A percentile compares a stretch with the other conserved stretches of the same genome.
Evolutionary conservation across 2,113 vertebrate genomes (phyloP).

Genomic region (Empidonax traillii): DNA sequence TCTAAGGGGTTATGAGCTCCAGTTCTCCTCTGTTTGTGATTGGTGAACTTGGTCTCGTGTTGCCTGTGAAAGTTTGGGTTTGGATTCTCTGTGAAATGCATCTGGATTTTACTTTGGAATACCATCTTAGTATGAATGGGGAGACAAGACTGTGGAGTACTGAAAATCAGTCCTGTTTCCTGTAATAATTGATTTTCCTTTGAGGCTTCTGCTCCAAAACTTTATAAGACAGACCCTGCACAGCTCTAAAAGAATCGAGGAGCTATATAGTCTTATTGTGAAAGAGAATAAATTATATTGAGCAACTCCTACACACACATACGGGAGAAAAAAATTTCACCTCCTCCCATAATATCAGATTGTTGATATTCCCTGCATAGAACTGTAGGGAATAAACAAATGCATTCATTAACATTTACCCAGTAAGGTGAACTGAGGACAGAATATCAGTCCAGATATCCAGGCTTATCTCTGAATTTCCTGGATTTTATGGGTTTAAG

Average conservation of each 20-base stretch:
- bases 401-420: slow-evolving; percentile 65
- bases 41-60: background rate
- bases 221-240: slow-evolving; percentile 2
- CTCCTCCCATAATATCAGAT: slow-evolving; percentile 64
- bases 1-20: background rate
- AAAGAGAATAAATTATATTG: slow-evolving; percentile 59
- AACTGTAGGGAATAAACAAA: slow-evolving; percentile 61
- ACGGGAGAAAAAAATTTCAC: slow-evolving; percentile 48
- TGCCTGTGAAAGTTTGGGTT: background rate
- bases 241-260: background rate
- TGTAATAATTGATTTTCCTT: slow-evolving; percentile 36
- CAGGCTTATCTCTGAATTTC: slow-evolving; percentile 68
- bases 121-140: background rate
- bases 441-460: slow-evolving; percentile 62
- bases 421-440: slow-evolving; percentile 71
- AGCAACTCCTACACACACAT: slow-evolving; percentile 47
- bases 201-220: background rate
- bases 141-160: background rate
- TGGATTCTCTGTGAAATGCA: background rate
- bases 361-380: slow-evolving; percentile 53
- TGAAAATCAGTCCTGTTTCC: background rate
- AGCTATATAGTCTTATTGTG: slow-evolving; percentile 34
- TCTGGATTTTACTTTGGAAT: background rate
- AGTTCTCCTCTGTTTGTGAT: background rate
- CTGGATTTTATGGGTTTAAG: slow-evolving; percentile 67